Base-by-base conservation (phyloP, 2,113 vertebrate genomes). In the Thinocorus orbignyianus region DNA sequence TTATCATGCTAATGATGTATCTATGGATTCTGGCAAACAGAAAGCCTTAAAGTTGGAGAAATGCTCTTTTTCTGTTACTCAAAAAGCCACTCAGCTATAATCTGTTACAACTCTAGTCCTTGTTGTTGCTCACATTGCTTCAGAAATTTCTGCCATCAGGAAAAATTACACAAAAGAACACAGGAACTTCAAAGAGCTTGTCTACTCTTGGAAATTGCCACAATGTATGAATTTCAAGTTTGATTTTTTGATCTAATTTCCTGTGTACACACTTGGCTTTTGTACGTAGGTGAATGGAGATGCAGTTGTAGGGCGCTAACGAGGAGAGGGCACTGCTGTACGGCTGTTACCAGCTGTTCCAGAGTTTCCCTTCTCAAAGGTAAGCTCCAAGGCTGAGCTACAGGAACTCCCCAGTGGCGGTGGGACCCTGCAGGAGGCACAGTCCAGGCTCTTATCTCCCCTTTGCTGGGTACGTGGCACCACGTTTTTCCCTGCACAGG, bases 1-100 rank as follows among this genome's bases (percentile, higher is more conserved):
- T 91, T 93, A 82, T 71, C 65, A 61, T 60, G 74, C 81, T 74
- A 64, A 57, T 90, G 70, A 76, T 76, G 23, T 48, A 28, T 76
- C 85, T 95, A 91, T 90, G 70, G 51, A 83, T 86, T 93, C 55
- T 83, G 44, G 57, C 49, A 92, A 91, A 65, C 19, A 77, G 58
- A 83, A 94, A 92, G 28, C 49, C 58, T 80, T 88, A 88, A 95
- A 68, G 85, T 90, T 96, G 71, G 33, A 90, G 41, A 91, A 94
- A 77, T 86, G 35, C 24, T 37, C 93, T 65, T 51, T 91, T 46
- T 93, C 92, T 90, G 30, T 78, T 92, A 39, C 42, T 39, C 44
- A 0, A 48, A 86, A 92, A 90, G 44, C 55, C 55, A 74, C 55
- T 88, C 39, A 48, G 23, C 79, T 88, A 41, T 82, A 92, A 76